Conservation (phyloP, 2,888 invertebrate species). For the Sylvicola fuscatus region DNA sequence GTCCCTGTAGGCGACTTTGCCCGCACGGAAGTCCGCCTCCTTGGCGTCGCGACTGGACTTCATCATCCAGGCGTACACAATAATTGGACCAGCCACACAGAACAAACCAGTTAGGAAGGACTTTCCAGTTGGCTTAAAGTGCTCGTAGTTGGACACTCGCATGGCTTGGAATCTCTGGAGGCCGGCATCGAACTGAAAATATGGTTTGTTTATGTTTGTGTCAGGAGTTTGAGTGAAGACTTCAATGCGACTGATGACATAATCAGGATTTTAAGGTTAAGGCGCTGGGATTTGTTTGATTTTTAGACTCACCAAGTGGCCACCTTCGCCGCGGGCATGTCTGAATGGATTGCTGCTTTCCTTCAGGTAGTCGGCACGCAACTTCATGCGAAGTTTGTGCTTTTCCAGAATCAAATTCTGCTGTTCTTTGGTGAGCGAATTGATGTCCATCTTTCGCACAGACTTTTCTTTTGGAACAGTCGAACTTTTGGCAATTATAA, state of each 20-base stretch:
- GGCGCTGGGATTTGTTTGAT: constrained; percentile 9
- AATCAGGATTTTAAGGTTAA: constrained; percentile 11
- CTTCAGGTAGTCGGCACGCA: constrained; percentile 48
- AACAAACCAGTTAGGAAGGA: constrained; percentile 31
- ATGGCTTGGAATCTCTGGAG: constrained; percentile 52
- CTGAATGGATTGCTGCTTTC: constrained; percentile 48
- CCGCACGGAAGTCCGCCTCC: constrained; percentile 40
- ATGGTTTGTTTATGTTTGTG: not conserved
- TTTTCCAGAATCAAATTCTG: constrained; percentile 4
- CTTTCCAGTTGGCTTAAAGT: constrained; percentile 42
- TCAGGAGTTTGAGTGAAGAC: too few species aligned
- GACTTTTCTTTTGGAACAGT: too few species aligned
- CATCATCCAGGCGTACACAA: constrained; percentile 29
- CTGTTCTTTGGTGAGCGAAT: too few species aligned
- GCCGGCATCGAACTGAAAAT: constrained; percentile 55
- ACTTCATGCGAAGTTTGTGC: constrained; percentile 17
- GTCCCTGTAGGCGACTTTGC: constrained; percentile 56
- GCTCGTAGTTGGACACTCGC: constrained; percentile 39
- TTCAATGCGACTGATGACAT: constrained; percentile 17
- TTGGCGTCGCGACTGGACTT: constrained; percentile 29
- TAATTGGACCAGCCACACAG: constrained; percentile 34
- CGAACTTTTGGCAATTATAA: too few species aligned
- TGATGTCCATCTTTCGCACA: too few species aligned
- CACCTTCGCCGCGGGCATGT: constrained; percentile 42
- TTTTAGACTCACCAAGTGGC: constrained; percentile 41